Conservation (phyloP, 2,888 invertebrate genomes). For the Saturnia japonica region DNA sequence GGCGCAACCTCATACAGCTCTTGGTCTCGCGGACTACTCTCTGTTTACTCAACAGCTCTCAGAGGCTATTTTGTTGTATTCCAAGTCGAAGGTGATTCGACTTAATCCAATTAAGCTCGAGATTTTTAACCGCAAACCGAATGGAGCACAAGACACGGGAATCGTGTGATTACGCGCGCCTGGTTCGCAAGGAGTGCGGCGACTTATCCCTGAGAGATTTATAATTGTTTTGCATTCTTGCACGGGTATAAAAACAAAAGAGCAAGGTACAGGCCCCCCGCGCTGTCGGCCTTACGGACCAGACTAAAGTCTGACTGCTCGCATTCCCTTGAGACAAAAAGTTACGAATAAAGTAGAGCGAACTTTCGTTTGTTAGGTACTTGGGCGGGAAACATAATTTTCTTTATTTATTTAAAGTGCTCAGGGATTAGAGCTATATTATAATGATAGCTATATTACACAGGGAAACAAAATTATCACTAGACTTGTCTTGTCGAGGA, state of each 20-base stretch:
- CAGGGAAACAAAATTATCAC: neutral
- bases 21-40: conserved; percentile 50
- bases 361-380: conserved; percentile 50
- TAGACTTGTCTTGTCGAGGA: no score
- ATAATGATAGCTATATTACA: neutral
- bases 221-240: conserved; percentile 82
- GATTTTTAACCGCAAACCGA: conserved; percentile 67
- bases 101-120: conserved; percentile 64
- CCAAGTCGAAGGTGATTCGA: conserved; percentile 32
- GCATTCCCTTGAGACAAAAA: conserved; percentile 77
- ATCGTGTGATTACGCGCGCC: conserved; percentile 66
- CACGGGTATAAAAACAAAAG: conserved; percentile 80
- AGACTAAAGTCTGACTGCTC: conserved; percentile 79
- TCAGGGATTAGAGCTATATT: conserved; percentile 9
- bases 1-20: conserved; percentile 41
- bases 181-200: conserved; percentile 66
- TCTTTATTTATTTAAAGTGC: conserved; percentile 27
- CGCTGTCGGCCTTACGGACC: conserved; percentile 63
- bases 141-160: conserved; percentile 61
- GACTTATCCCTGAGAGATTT: conserved; percentile 76
- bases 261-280: conserved; percentile 71
- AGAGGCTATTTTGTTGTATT: conserved; percentile 24
- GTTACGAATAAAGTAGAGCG: conserved; percentile 69
- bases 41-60: conserved; percentile 40
- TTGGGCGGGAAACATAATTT: conserved; percentile 38